Percentiles rank a stretch among this genome's conserved stretches.
phyloP scores from a whole-genome alignment of 1,140 invertebrate genomes.

The Zaprionus taronus region DNA sequence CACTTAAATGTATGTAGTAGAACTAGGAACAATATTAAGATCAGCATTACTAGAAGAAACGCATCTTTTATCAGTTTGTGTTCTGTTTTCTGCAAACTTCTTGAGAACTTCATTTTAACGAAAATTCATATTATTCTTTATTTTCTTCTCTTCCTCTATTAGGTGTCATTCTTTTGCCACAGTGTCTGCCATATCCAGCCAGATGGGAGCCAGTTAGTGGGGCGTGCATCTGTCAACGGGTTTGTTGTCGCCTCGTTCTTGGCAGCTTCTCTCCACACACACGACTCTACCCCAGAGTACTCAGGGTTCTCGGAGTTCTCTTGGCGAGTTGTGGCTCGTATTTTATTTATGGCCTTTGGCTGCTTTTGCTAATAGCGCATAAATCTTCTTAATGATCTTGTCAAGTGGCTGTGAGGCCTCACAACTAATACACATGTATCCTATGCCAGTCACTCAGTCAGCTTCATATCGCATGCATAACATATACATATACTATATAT shows the following conservation, averaged over 20 bases:
- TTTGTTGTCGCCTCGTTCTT: constrained; percentile 61
- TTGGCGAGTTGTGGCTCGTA: constrained; percentile 45
- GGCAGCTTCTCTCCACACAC: constrained; percentile 12
- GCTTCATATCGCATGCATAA: constrained; percentile 37
- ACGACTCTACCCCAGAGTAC: background rate
- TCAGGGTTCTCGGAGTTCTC: constrained; percentile 3
- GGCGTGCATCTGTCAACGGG: constrained; percentile 64
- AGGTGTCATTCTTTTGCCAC: constrained; percentile 34
- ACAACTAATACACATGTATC: constrained; percentile 44
- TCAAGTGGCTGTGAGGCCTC: constrained; percentile 67
- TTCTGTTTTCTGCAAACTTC: background rate
- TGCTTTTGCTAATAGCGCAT: constrained; percentile 80
- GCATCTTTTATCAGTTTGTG: no score
- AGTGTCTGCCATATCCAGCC: constrained; percentile 35
- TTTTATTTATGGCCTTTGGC: constrained; percentile 76
- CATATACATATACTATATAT: constrained; percentile 4
- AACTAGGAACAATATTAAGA: no score
- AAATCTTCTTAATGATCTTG: constrained; percentile 84
- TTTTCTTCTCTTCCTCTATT: background rate
- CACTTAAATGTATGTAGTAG: no score
- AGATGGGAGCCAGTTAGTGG: constrained; percentile 49
- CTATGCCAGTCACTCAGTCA: constrained; percentile 31
- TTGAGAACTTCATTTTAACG: background rate
- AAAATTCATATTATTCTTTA: background rate
- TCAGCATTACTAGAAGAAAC: no score